Percentiles rank a stretch among this genome's conserved stretches.
phyloP scores from a whole-genome alignment of 2,113 vertebrate species.

The Diphyllodes magnificus region DNA sequence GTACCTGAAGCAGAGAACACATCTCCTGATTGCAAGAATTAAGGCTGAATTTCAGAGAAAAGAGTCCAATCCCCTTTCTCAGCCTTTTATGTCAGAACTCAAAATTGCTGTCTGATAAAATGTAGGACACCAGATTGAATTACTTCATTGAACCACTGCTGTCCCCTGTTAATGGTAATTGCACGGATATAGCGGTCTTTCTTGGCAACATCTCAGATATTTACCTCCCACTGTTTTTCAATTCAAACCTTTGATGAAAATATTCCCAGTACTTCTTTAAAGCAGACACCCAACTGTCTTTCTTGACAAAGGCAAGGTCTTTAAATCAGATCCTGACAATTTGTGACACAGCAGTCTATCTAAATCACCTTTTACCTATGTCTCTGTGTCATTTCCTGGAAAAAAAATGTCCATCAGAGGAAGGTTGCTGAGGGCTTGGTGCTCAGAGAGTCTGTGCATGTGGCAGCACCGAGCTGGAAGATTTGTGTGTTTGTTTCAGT shows the following conservation, averaged over 20 bases:
- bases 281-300: slow-evolving; percentile 83
- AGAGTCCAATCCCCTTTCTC: slow-evolving; percentile 54
- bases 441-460: background rate
- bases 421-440: slow-evolving; percentile 60
- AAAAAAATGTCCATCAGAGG: slow-evolving; percentile 79
- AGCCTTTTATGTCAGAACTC: slow-evolving; percentile 73
- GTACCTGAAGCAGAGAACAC: slow-evolving; percentile 38
- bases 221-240: slow-evolving; percentile 86
- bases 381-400: slow-evolving; percentile 84
- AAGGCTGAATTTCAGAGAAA: slow-evolving; percentile 58
- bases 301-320: slow-evolving; percentile 84
- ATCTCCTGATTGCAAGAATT: slow-evolving; percentile 60
- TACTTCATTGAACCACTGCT: slow-evolving; percentile 79
- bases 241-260: slow-evolving; percentile 89
- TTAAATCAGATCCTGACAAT: slow-evolving; percentile 92
- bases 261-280: slow-evolving; percentile 84
- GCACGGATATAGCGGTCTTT: slow-evolving; percentile 78
- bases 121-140: slow-evolving; percentile 84
- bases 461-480: background rate
- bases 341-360: slow-evolving; percentile 89
- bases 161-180: slow-evolving; percentile 84
- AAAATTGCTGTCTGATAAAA: slow-evolving; percentile 79
- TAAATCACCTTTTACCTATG: slow-evolving; percentile 86
- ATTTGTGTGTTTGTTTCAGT: slow-evolving; percentile 36
- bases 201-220: slow-evolving; percentile 82